Base-by-base conservation (phyloP, 1,140 invertebrate genomes). In the Drosophila truncata region DNA sequence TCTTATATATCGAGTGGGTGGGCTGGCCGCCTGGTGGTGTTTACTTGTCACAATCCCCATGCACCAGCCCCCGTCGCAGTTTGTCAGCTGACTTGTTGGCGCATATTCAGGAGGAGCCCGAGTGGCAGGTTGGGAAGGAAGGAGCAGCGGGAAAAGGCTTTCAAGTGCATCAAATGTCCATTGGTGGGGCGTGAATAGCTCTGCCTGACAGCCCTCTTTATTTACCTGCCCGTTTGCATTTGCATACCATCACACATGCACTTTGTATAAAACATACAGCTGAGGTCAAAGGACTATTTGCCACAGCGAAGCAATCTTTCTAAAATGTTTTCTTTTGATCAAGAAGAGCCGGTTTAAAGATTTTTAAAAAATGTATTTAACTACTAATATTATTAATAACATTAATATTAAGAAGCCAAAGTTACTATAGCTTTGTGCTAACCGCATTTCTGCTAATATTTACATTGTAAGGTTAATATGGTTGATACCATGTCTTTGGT, bases 131-230 rank as follows among this genome's bases (percentile, higher is more conserved):
- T 35, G 50, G 20, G 20, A 7, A 25, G 52, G 20, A 55, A 25
- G 52, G 20, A 55, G 33, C 27, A 49, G 60, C 67, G 54, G 64
- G 71, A 70, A 84, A 84, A 83, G 67, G 72, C 58, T 87, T 84
- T 84, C 85, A 88, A 84, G 80, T 88, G 66, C 83, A 87, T 90
- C 84, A 88, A 90, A 84, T 72, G 78, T 69, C 82, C 83, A 80
- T 83, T 84, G 77, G 77, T 70, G 80, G 64, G 69, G 69, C 63
- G 76, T 65, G 73, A 65, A 81, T 74, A 67, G 50, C 54, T 78
- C 49, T 58, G 52, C 33, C 60, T 46, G 58, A 58, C 60, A 41
- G 35, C 44, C 35, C 69, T 62, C 27, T 61, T 62, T 65, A 63
- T 77, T 50, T 57, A 67, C 73, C 59, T 61, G 54, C 47, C 63